Evolutionary conservation across 2,888 invertebrate species (phyloP), one percentile per base, ranked within the genome.

Genomic region (Temnothorax rugatulus): DNA sequence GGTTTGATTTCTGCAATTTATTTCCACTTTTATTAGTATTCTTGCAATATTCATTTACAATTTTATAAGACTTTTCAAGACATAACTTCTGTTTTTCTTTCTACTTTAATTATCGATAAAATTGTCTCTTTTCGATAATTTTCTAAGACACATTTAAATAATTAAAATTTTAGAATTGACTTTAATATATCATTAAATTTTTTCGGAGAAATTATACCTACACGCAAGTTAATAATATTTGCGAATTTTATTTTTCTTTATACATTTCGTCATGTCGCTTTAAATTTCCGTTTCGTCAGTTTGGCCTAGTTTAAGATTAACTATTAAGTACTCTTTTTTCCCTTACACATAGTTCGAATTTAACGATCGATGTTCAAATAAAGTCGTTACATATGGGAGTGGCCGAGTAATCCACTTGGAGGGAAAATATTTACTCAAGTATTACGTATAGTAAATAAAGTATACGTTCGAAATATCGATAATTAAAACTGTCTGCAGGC

Each of bases 401-500:
- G 77, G 41, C 9, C 41, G 29, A 34, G 57, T 66, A 82, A 83
- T 29, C 4, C 8, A 79, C 13, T 59, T 21, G 47, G 11, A 47
- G 47, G 3, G 8, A 11, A 69, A 61, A 21, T 25, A 18, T 81
- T 74, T 57, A 61, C 63, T 86, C 84, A 87, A 75, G 59, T 59
- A 59, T 29, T 29, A 29, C 59, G 15, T 15, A 29, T 29, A 59
- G 84, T 73, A 84, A 34, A 84, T 66, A 87, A 75, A 75, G 47
- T 81, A 71, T 73, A 25, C 29, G 18, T 25, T 50, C 50, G 59
- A 79, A 81, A 64, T 81, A 73, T 83, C 79, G 76, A 76, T 85
- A 88, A 88, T 87, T 87, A 84, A 74, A 75, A 66, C 44, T 54
- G 63, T 73, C 68, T 79, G 38, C 21, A 54, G 0, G 18, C 29